Percentiles rank a stretch among this genome's conserved stretches.
These are phyloP conservation scores for Silurus lanzhouensis DNA, from an alignment of 2,797 vertebrate species.

Conservation along the genomic window DNA sequence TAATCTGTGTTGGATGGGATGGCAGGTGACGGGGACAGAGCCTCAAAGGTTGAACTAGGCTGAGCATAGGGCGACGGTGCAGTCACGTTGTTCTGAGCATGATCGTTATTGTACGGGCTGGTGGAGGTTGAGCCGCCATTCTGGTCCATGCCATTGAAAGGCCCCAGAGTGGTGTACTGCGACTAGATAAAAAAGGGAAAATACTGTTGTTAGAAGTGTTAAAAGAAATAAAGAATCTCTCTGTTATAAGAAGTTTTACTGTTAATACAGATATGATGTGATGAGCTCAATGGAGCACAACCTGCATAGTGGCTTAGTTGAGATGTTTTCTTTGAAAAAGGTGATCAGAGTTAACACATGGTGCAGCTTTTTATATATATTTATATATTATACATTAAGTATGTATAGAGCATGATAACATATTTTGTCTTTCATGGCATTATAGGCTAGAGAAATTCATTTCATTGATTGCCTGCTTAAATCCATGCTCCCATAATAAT, in stretches of 20 bases:
- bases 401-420: neutral
- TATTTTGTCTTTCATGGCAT: neutral
- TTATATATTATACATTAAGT: neutral
- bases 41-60: constrained; percentile 97
- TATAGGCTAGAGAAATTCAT: neutral
- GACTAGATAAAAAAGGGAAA: constrained; percentile 68
- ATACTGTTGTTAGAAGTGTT: constrained; percentile 24
- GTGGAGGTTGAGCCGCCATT: constrained; percentile 95
- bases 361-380: no score
- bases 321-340: neutral
- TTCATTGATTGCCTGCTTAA: neutral
- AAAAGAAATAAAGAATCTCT: constrained; percentile 22
- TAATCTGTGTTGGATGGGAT: constrained; percentile 99
- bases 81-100: constrained; percentile 91
- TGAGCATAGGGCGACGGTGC: constrained; percentile 95
- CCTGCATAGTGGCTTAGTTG: neutral
- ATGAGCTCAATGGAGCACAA: constrained; percentile 23
- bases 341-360: neutral
- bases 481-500: neutral
- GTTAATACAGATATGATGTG: constrained; percentile 35
- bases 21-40: constrained; percentile 93
- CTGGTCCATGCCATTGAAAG: constrained; percentile 98
- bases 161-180: constrained; percentile 97
- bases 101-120: constrained; percentile 96
- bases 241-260: constrained; percentile 9